phyloP scores from a whole-genome alignment of 2,888 invertebrate species.

The Acanthoscelides obtectus region DNA sequence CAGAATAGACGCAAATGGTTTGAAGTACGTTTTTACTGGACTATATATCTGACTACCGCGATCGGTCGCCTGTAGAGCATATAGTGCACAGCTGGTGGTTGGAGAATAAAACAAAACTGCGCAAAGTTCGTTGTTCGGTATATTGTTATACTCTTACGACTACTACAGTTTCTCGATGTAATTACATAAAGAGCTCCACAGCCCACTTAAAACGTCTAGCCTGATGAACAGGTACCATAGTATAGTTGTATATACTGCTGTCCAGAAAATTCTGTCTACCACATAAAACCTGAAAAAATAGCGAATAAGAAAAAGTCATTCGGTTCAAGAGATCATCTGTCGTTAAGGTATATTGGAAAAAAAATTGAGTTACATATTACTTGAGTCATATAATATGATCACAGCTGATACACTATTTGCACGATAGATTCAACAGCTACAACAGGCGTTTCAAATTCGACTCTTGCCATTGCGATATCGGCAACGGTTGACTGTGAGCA shows the following conservation, averaged over 20 bases:
- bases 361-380: too few relatives aligned
- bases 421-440: too few relatives aligned
- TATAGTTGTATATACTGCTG: slow-evolving; percentile 2
- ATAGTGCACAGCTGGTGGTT: background rate
- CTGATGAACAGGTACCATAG: slow-evolving; percentile 7
- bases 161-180: slow-evolving; percentile 4
- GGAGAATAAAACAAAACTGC: background rate
- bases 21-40: too few relatives aligned
- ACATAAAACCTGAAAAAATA: slow-evolving; percentile 10
- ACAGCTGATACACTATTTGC: too few relatives aligned
- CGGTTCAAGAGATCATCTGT: too few relatives aligned
- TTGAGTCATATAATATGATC: too few relatives aligned
- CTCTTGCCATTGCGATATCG: too few relatives aligned
- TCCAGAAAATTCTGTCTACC: slow-evolving; percentile 8
- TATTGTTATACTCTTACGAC: slow-evolving; percentile 51
- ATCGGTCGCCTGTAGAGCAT: background rate
- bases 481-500: too few relatives aligned
- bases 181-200: slow-evolving; percentile 1
- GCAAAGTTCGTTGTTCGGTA: background rate
- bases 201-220: slow-evolving; percentile 3
- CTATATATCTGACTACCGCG: background rate
- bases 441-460: too few relatives aligned
- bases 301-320: too few relatives aligned
- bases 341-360: too few relatives aligned
- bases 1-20: too few relatives aligned